Evolutionary conservation across 1,140 invertebrate genomes (phyloP).

Genomic region (Diachasma alloeum): DNA sequence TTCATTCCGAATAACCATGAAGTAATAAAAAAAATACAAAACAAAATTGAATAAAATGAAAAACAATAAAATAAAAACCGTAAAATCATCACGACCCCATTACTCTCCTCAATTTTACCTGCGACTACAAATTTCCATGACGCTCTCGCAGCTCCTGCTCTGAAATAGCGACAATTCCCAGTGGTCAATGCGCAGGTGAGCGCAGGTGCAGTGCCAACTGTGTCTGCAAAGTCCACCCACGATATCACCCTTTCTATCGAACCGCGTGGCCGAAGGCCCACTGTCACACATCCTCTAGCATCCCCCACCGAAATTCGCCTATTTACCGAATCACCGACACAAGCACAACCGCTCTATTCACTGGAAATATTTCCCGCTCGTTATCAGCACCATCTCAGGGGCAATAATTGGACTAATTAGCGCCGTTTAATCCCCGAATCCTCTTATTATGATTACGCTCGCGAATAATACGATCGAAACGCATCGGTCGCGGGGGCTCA

Average conservation of each 20-base stretch:
- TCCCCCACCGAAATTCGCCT: background rate
- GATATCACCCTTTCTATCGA: background rate
- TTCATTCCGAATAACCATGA: too few species aligned
- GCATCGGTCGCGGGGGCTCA: background rate
- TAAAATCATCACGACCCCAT: too few species aligned
- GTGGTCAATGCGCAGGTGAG: conserved; percentile 19
- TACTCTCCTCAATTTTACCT: background rate
- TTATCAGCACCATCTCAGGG: too few species aligned
- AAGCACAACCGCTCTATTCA: too few species aligned
- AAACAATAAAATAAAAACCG: too few species aligned
- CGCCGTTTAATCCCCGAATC: too few species aligned
- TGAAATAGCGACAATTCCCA: background rate
- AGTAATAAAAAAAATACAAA: too few species aligned
- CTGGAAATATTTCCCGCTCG: too few species aligned
- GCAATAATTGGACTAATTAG: too few species aligned
- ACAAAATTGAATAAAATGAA: too few species aligned
- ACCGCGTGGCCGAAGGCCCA: background rate
- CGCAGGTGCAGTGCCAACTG: conserved; percentile 34
- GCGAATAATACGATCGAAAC: background rate
- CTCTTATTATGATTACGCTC: too few species aligned
- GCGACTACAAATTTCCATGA: conserved; percentile 3
- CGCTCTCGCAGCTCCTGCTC: conserved; percentile 11
- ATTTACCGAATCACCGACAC: background rate
- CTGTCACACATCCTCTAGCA: background rate
- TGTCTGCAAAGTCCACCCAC: conserved; percentile 12